phyloP scores from a whole-genome alignment of 2,888 invertebrate species.

The Andrena praecox region DNA sequence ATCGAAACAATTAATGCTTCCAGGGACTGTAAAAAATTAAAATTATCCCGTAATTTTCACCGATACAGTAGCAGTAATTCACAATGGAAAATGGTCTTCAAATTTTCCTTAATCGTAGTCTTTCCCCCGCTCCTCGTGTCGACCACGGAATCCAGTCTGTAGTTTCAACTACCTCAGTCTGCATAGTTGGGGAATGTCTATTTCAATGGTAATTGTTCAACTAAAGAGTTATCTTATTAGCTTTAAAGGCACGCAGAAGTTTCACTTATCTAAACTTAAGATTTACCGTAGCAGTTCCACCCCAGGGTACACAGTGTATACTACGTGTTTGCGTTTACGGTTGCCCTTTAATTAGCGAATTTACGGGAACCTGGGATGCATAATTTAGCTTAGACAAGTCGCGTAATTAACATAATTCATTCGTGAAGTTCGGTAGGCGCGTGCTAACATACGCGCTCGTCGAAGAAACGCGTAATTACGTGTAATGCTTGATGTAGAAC shows the following conservation, averaged over 20 bases:
- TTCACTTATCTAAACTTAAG: conserved; percentile 57
- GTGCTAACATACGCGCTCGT: neutral
- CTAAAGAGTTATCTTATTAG: conserved; percentile 31
- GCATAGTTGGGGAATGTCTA: neutral
- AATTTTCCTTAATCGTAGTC: too few relatives aligned
- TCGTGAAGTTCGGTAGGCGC: conserved; percentile 32
- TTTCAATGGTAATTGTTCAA: conserved; percentile 24
- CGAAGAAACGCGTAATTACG: neutral
- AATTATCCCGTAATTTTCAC: too few relatives aligned
- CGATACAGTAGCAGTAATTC: too few relatives aligned
- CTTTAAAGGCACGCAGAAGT: conserved; percentile 41
- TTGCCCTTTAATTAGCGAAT: conserved; percentile 61
- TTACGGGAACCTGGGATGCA: conserved; percentile 50
- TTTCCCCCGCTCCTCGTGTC: too few relatives aligned
- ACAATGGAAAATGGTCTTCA: too few relatives aligned
- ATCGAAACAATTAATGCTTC: too few relatives aligned
- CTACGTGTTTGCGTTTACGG: conserved; percentile 51
- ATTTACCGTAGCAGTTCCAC: conserved; percentile 50
- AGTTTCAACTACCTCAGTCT: neutral
- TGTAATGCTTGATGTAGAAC: neutral
- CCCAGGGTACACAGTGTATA: conserved; percentile 29
- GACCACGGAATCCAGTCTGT: neutral
- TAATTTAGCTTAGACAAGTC: conserved; percentile 53
- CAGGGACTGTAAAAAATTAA: too few relatives aligned
- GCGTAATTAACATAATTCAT: conserved; percentile 59